Conservation (phyloP, 2,797 vertebrate species). For the Sandelia bainsii region DNA sequence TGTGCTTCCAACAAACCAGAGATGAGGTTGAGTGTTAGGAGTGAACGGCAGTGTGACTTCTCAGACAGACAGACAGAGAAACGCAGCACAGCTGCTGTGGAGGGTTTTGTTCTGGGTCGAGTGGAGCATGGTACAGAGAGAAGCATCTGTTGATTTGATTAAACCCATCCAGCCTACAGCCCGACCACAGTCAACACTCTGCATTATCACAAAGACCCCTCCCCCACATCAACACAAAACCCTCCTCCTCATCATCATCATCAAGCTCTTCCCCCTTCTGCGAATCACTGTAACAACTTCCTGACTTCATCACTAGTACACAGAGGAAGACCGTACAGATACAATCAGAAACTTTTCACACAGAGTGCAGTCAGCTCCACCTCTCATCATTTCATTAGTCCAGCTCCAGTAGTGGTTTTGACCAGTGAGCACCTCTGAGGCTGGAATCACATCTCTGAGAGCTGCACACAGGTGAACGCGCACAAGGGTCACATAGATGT, state of each 20-base stretch:
- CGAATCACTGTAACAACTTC: not conserved
- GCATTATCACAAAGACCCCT: conserved; percentile 18
- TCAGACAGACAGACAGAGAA: not conserved
- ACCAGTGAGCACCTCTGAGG: not conserved
- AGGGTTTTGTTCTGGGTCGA: conserved; percentile 2
- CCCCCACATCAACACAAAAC: conserved; percentile 1
- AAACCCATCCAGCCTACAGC: conserved; percentile 29
- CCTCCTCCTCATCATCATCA: not conserved
- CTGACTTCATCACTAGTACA: not conserved
- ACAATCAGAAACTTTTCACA: not conserved
- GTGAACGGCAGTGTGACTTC: not conserved
- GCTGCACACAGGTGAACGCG: too few relatives aligned
- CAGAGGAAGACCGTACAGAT: not conserved
- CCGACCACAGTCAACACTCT: conserved; percentile 23
- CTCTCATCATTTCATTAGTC: not conserved
- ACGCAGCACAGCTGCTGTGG: conserved; percentile 11
- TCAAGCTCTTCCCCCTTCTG: not conserved
- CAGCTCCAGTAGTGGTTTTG: not conserved
- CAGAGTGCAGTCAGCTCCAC: too few relatives aligned
- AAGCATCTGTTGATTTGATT: conserved; percentile 36
- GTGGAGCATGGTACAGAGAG: not conserved
- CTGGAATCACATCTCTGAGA: too few relatives aligned
- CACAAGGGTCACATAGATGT: not conserved
- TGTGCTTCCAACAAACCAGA: not conserved
- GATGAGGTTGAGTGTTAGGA: not conserved